A percentile compares a stretch with the other conserved stretches of the same genome.
These are phyloP conservation scores for Nowickia ferox DNA, from an alignment of 2,888 invertebrate genomes.

Conservation along the genomic window DNA sequence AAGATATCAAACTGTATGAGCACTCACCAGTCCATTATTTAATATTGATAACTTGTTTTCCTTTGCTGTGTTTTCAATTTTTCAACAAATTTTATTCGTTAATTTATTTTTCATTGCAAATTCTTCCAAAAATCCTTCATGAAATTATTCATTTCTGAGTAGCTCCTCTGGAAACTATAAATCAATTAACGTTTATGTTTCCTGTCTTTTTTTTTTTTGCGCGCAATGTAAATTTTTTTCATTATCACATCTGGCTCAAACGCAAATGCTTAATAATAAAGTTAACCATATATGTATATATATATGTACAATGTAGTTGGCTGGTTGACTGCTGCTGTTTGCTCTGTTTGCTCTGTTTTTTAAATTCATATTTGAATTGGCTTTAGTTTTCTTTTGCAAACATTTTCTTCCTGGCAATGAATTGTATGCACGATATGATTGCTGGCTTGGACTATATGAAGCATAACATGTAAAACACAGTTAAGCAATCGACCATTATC, in stretches of 20 bases:
- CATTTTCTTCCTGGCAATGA: not conserved
- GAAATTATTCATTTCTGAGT: not conserved
- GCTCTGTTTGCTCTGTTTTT: not conserved
- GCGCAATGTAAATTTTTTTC: not conserved
- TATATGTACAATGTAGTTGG: too few species aligned
- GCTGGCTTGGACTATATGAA: conserved; percentile 15
- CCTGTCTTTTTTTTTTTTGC: not conserved
- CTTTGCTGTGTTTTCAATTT: not conserved
- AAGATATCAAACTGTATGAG: not conserved
- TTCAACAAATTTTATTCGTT: not conserved
- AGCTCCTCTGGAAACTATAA: not conserved
- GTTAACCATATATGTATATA: conserved; percentile 1
- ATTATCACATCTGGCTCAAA: conserved; percentile 22
- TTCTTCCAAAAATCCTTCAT: not conserved
- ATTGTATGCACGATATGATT: conserved; percentile 17
- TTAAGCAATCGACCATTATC: conserved; percentile 28
- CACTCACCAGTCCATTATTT: not conserved
- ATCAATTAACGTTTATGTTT: conserved; percentile 28
- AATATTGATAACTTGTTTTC: not conserved
- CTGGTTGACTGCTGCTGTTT: not conserved
- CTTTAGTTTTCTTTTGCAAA: conserved; percentile 16
- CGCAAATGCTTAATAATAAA: conserved; percentile 22
- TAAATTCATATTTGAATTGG: not conserved
- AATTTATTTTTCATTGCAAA: not conserved
- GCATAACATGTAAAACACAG: conserved; percentile 24